These are phyloP conservation scores for Mohoua ochrocephala DNA, from an alignment of 2,113 vertebrate genomes.

Conservation along the genomic window DNA sequence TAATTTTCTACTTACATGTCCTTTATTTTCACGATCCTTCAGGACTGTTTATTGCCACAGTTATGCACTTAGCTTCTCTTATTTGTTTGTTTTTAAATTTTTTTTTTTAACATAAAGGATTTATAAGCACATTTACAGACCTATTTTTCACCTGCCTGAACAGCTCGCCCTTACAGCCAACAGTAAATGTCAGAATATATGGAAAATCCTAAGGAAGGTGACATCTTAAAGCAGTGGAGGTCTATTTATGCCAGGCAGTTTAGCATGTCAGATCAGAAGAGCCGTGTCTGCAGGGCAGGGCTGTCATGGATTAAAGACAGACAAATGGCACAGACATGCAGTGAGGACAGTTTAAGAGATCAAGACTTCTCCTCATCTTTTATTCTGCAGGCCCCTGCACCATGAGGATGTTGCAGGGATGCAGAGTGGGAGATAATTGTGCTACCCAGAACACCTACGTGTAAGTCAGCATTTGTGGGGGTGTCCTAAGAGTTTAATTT, in stretches of 20 bases:
- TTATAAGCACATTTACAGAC: background rate
- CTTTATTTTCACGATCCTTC: background rate
- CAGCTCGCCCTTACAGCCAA: background rate
- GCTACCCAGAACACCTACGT: fast-evolving
- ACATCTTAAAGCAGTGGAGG: background rate
- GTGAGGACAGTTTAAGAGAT: background rate
- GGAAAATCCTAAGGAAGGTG: slow-evolving; percentile 26
- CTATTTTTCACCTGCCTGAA: background rate
- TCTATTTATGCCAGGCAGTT: slow-evolving; percentile 34
- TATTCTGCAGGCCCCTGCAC: background rate
- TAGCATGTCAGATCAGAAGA: background rate
- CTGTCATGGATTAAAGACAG: background rate
- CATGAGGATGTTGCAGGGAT: background rate
- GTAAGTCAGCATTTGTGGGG: background rate
- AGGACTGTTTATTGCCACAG: background rate
- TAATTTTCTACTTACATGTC: background rate
- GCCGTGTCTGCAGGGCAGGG: background rate
- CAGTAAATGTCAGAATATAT: slow-evolving; percentile 7
- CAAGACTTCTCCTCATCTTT: background rate
- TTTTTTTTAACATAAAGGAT: background rate
- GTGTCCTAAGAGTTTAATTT: background rate
- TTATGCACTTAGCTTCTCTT: background rate
- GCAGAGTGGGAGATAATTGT: background rate
- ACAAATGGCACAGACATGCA: background rate
- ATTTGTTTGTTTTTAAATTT: background rate